Base-by-base conservation (phyloP, 2,113 vertebrate species). In the Salvelinus alpinus region DNA sequence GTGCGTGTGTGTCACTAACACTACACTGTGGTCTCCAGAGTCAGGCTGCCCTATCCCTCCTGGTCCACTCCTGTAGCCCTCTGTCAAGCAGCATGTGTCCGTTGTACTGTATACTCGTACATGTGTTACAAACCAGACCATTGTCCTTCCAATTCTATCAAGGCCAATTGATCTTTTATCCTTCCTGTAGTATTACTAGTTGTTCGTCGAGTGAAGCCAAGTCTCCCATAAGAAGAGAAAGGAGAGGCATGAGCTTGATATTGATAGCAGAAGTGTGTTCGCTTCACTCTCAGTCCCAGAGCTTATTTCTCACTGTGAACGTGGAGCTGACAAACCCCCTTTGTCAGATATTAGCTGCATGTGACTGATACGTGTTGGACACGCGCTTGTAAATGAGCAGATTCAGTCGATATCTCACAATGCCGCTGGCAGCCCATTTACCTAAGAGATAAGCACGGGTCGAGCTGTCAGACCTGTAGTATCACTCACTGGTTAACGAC, bases 1-100 rank as follows among this genome's bases (percentile, higher is more conserved):
- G 47, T 48, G 47, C 6, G 51, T 54, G 51, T 0, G 51, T 5
- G 16, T 18, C 51, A 16, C 13, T 5, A 16, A 16, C 51, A 54
- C 13, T 11, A 48, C 68, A 70, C n/a, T 48, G 79, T 6, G 71
- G 83, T 77, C 85, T 86, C 83, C 85, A 82, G 80, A 84, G 72
- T 86, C 85, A 87, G 86, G 89, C 81, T 81, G 82, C 79, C 64
- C 84, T 82, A 77, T 78, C 62, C 76, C 80, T 84, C 87, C 85
- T 73, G 83, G 80, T 83, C 86, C 78, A 84, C 80, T 79, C 78
- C 79, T 80, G 80, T 82, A 78, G 24, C 76, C 70, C 80, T 82
- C 47, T 27, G 76, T 79, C 24, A 78, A 83, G 80, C 77, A 82
- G 88, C 89, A 91, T 91, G 87, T 71, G 48, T 64, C 66, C 48